Conservation (phyloP, 1,140 invertebrate genomes). For the Forficula auricularia region DNA sequence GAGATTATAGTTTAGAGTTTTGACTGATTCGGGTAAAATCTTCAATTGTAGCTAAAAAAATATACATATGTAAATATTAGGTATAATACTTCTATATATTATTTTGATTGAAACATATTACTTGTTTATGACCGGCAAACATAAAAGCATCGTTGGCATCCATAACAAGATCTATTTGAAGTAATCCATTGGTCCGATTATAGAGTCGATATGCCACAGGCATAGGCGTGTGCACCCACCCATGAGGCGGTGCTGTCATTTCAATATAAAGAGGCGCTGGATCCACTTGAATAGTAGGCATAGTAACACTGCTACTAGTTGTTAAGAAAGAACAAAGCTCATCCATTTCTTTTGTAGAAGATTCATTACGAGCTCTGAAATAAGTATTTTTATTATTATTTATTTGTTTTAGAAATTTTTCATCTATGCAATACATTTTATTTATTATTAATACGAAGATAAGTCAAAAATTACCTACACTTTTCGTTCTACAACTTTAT, state of each 20-base stretch:
- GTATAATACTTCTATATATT: not conserved
- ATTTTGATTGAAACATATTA: constrained; percentile 19
- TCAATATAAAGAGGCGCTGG: constrained; percentile 52
- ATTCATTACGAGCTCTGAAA: not conserved
- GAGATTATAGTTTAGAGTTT: constrained; percentile 47
- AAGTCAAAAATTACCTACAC: too few relatives aligned
- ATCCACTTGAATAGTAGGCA: constrained; percentile 40
- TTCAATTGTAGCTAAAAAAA: constrained; percentile 38
- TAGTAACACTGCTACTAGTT: constrained; percentile 31
- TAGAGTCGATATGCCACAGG: constrained; percentile 49
- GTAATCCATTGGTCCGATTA: constrained; percentile 50
- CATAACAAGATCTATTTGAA: constrained; percentile 54
- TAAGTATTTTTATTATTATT: not conserved
- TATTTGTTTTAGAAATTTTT: not conserved
- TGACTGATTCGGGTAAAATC: constrained; percentile 40
- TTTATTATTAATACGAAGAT: too few relatives aligned
- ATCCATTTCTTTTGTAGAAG: not conserved
- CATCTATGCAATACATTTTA: too few relatives aligned
- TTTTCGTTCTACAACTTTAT: too few relatives aligned
- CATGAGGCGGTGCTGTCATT: constrained; percentile 51
- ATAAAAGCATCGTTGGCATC: constrained; percentile 74
- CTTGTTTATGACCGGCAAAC: constrained; percentile 78
- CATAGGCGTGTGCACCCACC: constrained; percentile 50
- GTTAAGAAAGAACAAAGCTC: constrained; percentile 11
- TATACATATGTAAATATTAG: constrained; percentile 15